A percentile compares a stretch with the other conserved stretches of the same genome.
These are phyloP conservation scores for Clangula hyemalis DNA, from an alignment of 2,797 vertebrate genomes.

Conservation along the genomic window DNA sequence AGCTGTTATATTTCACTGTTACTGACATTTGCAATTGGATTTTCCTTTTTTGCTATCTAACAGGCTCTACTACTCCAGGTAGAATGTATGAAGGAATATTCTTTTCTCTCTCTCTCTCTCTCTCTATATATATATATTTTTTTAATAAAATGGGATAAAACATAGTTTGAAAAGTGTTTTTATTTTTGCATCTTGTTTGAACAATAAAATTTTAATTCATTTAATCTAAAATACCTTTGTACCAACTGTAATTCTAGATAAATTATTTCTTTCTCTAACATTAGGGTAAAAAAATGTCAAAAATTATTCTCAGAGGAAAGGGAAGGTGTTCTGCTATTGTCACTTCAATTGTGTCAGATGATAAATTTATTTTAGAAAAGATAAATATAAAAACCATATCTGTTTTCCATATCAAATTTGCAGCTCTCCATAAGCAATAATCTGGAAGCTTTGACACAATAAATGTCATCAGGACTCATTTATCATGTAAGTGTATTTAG, in stretches of 20 bases:
- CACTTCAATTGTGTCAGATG: background rate
- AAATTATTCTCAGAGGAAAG: background rate
- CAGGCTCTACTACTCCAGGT: background rate
- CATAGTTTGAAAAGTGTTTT: background rate
- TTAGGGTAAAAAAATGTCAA: background rate
- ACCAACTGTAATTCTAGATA: background rate
- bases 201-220: background rate
- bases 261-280: background rate
- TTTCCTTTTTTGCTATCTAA: background rate
- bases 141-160: background rate
- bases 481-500: background rate
- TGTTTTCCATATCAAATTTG: background rate
- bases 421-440: background rate
- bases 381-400: background rate
- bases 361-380: background rate
- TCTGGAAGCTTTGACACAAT: background rate
- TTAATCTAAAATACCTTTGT: background rate
- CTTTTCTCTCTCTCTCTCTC: too few relatives aligned
- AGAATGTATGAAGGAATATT: background rate
- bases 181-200: background rate
- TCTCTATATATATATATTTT: too few relatives aligned
- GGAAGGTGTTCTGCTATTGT: background rate
- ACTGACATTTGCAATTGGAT: background rate
- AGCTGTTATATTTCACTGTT: background rate
- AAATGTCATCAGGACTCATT: background rate